These are phyloP conservation scores for Galerucella pusilla DNA, from an alignment of 2,888 invertebrate genomes.

Conservation along the genomic window DNA sequence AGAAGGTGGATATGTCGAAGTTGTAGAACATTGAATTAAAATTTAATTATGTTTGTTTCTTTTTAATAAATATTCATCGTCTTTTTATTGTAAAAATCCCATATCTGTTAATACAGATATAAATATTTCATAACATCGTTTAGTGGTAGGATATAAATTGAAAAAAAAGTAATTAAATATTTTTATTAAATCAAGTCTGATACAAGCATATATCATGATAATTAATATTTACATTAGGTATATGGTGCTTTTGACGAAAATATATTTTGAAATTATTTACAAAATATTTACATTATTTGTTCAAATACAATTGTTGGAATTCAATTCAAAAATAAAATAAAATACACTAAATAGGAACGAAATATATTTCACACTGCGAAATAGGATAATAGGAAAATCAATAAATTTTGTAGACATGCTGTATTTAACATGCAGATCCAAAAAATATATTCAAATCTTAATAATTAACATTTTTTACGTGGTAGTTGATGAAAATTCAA, in stretches of 20 bases:
- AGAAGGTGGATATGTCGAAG: too few relatives aligned
- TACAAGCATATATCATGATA: constrained; percentile 60
- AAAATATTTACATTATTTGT: constrained; percentile 55
- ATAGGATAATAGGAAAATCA: not conserved
- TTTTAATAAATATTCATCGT: too few relatives aligned
- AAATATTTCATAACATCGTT: too few relatives aligned
- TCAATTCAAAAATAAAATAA: constrained; percentile 32
- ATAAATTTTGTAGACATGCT: not conserved
- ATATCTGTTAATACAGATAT: too few relatives aligned
- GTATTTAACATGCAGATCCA: not conserved
- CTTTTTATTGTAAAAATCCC: too few relatives aligned
- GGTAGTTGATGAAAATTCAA: constrained; percentile 10
- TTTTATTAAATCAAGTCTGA: constrained; percentile 61
- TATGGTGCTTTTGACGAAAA: constrained; percentile 64
- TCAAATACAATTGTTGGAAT: constrained; percentile 40
- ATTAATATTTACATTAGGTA: constrained; percentile 56
- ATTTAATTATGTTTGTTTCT: too few relatives aligned
- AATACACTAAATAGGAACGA: not conserved
- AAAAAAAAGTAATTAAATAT: constrained; percentile 56
- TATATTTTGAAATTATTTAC: constrained; percentile 61
- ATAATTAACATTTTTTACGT: too few relatives aligned
- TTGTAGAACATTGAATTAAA: too few relatives aligned
- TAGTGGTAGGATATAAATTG: too few relatives aligned
- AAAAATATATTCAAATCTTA: too few relatives aligned
- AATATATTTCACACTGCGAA: not conserved